Evolutionary conservation across 2,888 invertebrate genomes (phyloP), one percentile per base, ranked within the genome.

Genomic region (Nymphalis c-album): DNA sequence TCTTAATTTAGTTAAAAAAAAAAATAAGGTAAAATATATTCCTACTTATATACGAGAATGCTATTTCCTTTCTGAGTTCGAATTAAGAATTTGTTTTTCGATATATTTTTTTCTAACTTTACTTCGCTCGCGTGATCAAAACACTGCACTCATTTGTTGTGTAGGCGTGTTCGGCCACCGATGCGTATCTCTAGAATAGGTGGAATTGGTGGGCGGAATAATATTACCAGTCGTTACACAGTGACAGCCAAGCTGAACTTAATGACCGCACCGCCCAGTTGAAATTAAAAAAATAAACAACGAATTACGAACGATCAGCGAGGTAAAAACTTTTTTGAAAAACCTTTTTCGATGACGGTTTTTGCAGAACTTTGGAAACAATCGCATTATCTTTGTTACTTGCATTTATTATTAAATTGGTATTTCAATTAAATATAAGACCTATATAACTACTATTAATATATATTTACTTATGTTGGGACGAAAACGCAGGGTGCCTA

Each of bases 201-300:
- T 86, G 83, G 88, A 90, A 89, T 88, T 84, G 85, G 89, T 90
- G 83, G 91, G 91, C 88, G 91, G 91, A 86, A 90, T 91, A 88
- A 83, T 83, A 90, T 91, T 90, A 91, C 81, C 77, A 80, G 81
- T 80, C 79, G 82, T 84, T 85, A 83, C 72, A 73, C 82, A 87
- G 84, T 87, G 88, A 89, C 90, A 90, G 76, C 71, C 53, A 89
- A 76, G 61, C 47, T 67, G 50, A 59, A 63, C 69, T 57, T 85
- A 85, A 86, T 83, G 81, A 82, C 76, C 77, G 79, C 78, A 71
- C 82, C 85, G 85, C 87, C 87, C 88, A 85, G 79, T 78, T 68
- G 50, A 64, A 70, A 71, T 74, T 67, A 71, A 67, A 72, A 67
- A 71, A 71, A 66, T 69, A 72, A 72, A 72, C 71, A 71, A 53